These are phyloP conservation scores for Cheirogaleus medius DNA, from an alignment of 2,113 vertebrate species.

Conservation along the genomic window DNA sequence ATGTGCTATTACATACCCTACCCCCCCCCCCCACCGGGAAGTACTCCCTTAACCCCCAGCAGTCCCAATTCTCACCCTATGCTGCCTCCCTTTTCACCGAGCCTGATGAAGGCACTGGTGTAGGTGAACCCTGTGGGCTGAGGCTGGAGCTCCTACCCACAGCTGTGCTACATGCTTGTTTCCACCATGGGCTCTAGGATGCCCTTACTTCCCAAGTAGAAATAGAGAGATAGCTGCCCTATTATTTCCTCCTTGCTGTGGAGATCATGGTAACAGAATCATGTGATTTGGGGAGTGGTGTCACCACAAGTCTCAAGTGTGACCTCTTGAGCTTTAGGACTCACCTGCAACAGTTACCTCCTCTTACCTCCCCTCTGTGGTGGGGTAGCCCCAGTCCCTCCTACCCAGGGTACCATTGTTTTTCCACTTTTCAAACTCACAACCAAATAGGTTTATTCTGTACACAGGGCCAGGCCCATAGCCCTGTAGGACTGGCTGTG, in stretches of 20 bases:
- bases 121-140: not conserved
- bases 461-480: not conserved
- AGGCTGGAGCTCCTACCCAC: not conserved
- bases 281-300: not conserved
- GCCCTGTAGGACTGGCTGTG: not conserved
- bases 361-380: not conserved
- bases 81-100: too few species aligned
- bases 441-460: conserved; percentile 41
- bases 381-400: not conserved
- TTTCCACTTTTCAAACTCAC: not conserved
- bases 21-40: not conserved
- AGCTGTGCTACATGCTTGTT: rapidly evolving
- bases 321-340: too few species aligned
- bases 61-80: not conserved
- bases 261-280: not conserved
- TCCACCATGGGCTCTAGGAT: not conserved
- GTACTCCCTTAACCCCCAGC: not conserved
- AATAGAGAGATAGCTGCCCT: not conserved
- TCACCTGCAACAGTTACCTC: not conserved
- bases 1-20: too few species aligned
- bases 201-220: not conserved
- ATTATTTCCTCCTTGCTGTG: not conserved
- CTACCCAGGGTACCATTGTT: not conserved
- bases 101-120: not conserved
- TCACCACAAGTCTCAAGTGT: not conserved